phyloP scores from a whole-genome alignment of 1,140 invertebrate species.

The Meloidogyne chitwoodi region DNA sequence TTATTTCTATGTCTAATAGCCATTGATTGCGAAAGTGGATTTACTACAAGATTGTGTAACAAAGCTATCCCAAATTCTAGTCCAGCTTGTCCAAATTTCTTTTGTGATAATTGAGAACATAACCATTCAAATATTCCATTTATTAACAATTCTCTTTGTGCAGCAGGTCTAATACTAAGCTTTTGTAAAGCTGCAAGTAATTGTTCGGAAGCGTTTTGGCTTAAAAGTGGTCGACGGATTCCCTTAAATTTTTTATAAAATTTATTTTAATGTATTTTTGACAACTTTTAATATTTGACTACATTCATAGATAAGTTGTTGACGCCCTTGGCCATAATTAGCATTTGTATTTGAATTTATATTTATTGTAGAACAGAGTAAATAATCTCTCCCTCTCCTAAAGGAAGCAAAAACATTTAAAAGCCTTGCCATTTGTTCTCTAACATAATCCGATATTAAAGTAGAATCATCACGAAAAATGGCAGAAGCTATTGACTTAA shows the following conservation, averaged over 20 bases:
- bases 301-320: neutral
- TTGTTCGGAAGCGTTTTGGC: conserved; percentile 39
- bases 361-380: conserved; percentile 20
- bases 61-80: conserved; percentile 46
- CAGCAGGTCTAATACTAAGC: conserved; percentile 33
- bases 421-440: conserved; percentile 43
- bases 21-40: conserved; percentile 42
- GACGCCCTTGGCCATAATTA: neutral
- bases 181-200: conserved; percentile 47
- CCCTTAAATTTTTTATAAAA: conserved; percentile 19
- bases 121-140: conserved; percentile 52
- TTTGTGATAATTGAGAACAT: conserved; percentile 21
- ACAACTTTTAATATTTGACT: neutral
- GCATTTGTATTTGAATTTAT: neutral
- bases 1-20: conserved; percentile 42
- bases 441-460: conserved; percentile 14
- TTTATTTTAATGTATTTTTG: too few species aligned
- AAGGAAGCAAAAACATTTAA: conserved; percentile 49
- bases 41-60: conserved; percentile 46
- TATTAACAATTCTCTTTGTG: conserved; percentile 48
- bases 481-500: conserved; percentile 7
- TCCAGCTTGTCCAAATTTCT: conserved; percentile 22
- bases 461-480: conserved; percentile 7
- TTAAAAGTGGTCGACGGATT: conserved; percentile 25
- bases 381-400: conserved; percentile 40